phyloP scores from a whole-genome alignment of 2,113 vertebrate genomes.

The Acanthochromis polyacanthus region DNA sequence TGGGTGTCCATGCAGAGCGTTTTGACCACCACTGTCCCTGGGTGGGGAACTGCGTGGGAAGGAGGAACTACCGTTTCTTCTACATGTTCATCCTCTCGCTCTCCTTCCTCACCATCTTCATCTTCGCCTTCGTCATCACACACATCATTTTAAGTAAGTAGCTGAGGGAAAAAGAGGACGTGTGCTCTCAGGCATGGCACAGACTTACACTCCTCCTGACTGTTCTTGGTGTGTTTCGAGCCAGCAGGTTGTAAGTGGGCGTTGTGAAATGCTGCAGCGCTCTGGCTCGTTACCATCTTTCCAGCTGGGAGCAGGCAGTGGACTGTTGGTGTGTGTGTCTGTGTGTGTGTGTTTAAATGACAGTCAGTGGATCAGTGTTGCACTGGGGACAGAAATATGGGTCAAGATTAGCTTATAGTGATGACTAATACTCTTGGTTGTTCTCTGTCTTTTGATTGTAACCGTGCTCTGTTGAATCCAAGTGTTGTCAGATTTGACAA shows the following conservation, averaged over 20 bases:
- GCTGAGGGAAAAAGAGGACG: background rate
- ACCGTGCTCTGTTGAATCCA: background rate
- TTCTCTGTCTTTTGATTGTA: background rate
- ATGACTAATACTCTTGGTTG: background rate
- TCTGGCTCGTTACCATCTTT: slow-evolving; percentile 65
- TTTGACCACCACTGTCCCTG: slow-evolving; percentile 99
- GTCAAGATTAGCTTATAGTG: slow-evolving; percentile 8
- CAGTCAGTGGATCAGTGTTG: slow-evolving; percentile 21
- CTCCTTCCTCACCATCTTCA: slow-evolving; percentile 99
- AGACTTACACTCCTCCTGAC: slow-evolving; percentile 31
- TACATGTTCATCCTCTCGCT: slow-evolving; percentile 99
- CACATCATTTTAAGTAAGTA: slow-evolving; percentile 98
- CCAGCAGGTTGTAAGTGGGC: slow-evolving; percentile 74
- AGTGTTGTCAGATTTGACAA: background rate
- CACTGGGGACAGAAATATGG: slow-evolving; percentile 12
- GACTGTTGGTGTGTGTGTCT: slow-evolving; percentile 22
- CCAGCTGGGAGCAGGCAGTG: slow-evolving; percentile 63
- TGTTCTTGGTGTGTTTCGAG: slow-evolving; percentile 45
- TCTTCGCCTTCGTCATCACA: slow-evolving; percentile 98
- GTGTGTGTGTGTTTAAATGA: slow-evolving; percentile 23
- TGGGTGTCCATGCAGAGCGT: slow-evolving; percentile 89
- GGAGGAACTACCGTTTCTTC: slow-evolving; percentile 99
- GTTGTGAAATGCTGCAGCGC: slow-evolving; percentile 61
- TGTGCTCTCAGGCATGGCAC: slow-evolving; percentile 3
- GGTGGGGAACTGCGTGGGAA: slow-evolving; percentile 99